Evolutionary conservation across 1,140 invertebrate genomes (phyloP).

Genomic region (Adoxophyes honmai): DNA sequence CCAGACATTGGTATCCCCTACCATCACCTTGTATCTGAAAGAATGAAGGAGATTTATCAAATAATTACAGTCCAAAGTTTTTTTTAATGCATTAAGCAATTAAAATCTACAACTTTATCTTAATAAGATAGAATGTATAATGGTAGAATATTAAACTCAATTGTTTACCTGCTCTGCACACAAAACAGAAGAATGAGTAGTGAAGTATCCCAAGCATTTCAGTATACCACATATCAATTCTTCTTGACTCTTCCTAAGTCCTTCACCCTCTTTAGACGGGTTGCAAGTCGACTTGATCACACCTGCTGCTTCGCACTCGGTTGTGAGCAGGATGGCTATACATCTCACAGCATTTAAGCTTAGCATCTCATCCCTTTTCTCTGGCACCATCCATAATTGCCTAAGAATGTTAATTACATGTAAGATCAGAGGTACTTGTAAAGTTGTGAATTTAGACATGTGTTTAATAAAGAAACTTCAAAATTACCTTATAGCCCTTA

Average conservation of each 20-base stretch:
- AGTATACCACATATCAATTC: slow-evolving; percentile 67
- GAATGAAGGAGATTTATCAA: too few species aligned
- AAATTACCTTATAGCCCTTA: slow-evolving; percentile 71
- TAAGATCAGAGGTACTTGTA: not conserved
- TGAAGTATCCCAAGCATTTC: slow-evolving; percentile 72
- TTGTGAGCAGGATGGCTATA: slow-evolving; percentile 57
- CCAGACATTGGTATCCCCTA: slow-evolving; percentile 66
- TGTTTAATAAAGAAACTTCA: too few species aligned
- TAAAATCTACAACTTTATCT: too few species aligned
- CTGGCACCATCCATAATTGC: slow-evolving; percentile 67
- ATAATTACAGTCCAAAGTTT: too few species aligned
- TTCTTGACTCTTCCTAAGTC: slow-evolving; percentile 55
- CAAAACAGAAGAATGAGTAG: slow-evolving; percentile 49
- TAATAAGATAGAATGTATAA: too few species aligned
- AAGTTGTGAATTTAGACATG: too few species aligned
- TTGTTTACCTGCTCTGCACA: slow-evolving; percentile 74
- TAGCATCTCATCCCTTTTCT: slow-evolving; percentile 71
- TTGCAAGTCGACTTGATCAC: slow-evolving; percentile 50
- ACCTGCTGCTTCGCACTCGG: slow-evolving; percentile 65
- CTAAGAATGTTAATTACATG: slow-evolving; percentile 35
- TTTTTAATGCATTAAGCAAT: too few species aligned
- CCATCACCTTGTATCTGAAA: slow-evolving; percentile 71
- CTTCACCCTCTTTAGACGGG: slow-evolving; percentile 41
- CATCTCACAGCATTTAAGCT: slow-evolving; percentile 52
- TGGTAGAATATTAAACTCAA: too few species aligned